A percentile compares a stretch with the other conserved stretches of the same genome.
Evolutionary conservation across 2,888 invertebrate genomes (phyloP).

Genomic region (Hyles lineata): DNA sequence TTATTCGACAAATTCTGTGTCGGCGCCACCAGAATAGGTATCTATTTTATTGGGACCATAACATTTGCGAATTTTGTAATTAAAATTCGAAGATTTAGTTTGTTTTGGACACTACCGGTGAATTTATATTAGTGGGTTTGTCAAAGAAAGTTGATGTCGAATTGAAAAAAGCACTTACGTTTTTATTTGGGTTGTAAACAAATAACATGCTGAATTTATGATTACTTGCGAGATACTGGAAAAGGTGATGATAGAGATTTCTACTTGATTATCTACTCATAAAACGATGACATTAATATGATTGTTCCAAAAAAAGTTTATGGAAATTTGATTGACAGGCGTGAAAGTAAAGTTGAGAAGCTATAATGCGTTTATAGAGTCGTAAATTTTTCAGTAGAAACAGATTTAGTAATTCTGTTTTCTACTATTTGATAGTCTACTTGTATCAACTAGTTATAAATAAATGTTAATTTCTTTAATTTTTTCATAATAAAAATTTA

Average conservation of each 20-base stretch:
- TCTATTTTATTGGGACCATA: conserved; percentile 1
- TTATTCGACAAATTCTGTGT: background rate
- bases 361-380: background rate
- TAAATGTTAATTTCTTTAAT: no score
- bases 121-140: background rate
- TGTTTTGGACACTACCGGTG: background rate
- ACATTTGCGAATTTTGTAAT: conserved; percentile 1
- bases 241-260: background rate
- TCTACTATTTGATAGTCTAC: background rate
- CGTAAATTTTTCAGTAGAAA: background rate
- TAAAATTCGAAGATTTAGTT: background rate
- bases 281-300: background rate
- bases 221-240: conserved; percentile 5
- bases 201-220: conserved; percentile 22
- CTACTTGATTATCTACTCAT: conserved; percentile 17
- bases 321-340: background rate
- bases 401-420: background rate
- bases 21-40: background rate
- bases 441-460: no score
- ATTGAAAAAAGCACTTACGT: conserved; percentile 16
- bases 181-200: conserved; percentile 25
- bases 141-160: conserved; percentile 14
- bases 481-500: background rate
- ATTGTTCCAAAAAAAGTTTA: background rate
- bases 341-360: background rate